A percentile compares a stretch with the other conserved stretches of the same genome.
These are phyloP conservation scores for Rhinoptilus africanus DNA, from an alignment of 2,113 vertebrate species.

Conservation along the genomic window DNA sequence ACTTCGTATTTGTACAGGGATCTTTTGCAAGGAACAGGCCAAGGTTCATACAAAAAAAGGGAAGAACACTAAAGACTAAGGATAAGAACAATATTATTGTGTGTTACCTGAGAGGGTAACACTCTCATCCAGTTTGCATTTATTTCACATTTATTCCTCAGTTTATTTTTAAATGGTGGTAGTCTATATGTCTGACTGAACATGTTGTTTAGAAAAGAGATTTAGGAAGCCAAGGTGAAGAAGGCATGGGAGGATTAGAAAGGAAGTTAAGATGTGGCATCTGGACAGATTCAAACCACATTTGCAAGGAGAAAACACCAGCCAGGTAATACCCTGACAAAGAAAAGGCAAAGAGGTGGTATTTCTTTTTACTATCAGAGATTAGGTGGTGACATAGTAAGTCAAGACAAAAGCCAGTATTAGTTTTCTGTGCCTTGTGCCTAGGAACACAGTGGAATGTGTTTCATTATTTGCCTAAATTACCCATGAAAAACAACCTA, in stretches of 20 bases:
- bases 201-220: background rate
- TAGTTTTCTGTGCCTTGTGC: background rate
- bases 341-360: background rate
- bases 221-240: background rate
- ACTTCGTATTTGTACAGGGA: background rate
- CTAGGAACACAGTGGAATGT: background rate
- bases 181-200: background rate
- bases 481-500: background rate
- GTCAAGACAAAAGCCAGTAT: background rate
- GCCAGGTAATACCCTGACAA: background rate
- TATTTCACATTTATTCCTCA: background rate
- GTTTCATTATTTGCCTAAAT: slow-evolving; percentile 31
- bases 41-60: background rate
- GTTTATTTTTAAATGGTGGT: background rate
- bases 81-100: background rate
- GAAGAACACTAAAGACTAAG: background rate
- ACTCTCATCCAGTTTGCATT: background rate
- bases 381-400: background rate
- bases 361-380: background rate
- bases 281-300: background rate
- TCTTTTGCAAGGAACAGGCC: background rate
- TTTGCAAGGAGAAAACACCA: background rate
- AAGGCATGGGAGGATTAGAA: background rate
- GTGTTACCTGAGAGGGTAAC: background rate
- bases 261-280: background rate